These are phyloP conservation scores for Plebejus anna DNA, from an alignment of 2,888 invertebrate genomes.

Conservation along the genomic window DNA sequence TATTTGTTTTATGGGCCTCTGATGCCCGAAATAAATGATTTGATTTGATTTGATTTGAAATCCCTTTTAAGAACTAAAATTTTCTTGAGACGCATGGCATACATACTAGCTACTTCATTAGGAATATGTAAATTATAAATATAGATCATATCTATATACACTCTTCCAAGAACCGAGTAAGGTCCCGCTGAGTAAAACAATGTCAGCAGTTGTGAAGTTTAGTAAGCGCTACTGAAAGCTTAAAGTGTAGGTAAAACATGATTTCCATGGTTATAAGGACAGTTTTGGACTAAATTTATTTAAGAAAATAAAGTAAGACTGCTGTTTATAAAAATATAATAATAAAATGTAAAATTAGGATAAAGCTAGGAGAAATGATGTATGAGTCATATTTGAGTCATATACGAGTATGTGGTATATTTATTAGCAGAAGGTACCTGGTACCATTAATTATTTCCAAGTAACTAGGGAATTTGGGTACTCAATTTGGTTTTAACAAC, in stretches of 20 bases:
- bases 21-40: too few relatives aligned
- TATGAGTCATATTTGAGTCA: too few relatives aligned
- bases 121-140: constrained; percentile 43
- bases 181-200: constrained; percentile 44
- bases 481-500: neutral
- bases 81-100: too few relatives aligned
- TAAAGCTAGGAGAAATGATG: too few relatives aligned
- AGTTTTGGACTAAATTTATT: neutral
- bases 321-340: neutral
- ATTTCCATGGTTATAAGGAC: constrained; percentile 7
- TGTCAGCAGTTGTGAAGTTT: constrained; percentile 41
- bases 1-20: too few relatives aligned
- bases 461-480: neutral
- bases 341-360: neutral
- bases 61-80: too few relatives aligned
- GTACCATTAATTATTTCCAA: neutral
- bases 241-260: constrained; percentile 26
- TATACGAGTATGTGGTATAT: too few relatives aligned
- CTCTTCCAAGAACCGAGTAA: constrained; percentile 50
- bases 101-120: constrained; percentile 30
- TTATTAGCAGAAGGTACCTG: neutral
- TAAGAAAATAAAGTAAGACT: too few relatives aligned
- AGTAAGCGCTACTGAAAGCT: constrained; percentile 40
- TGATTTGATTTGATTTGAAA: too few relatives aligned
- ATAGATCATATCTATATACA: constrained; percentile 47